Percentiles rank a stretch among this genome's conserved stretches.
Conservation (phyloP, 2,797 vertebrate genomes). For the Pagetopsis macropterus region DNA sequence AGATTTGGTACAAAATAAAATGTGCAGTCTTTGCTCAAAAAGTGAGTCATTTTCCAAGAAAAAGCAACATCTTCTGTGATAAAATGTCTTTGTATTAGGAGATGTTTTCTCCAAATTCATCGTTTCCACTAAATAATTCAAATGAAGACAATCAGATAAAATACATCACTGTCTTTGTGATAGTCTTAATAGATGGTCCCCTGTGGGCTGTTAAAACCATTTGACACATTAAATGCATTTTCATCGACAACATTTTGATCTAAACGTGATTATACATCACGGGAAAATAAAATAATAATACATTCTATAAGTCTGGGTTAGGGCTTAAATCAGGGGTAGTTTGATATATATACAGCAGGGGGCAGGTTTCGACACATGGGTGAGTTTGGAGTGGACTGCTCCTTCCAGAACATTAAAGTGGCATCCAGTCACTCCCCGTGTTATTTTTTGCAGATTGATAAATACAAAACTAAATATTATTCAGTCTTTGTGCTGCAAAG, state of each 20-base stretch:
- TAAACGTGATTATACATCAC: constrained; percentile 12
- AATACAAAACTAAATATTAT: constrained; percentile 34
- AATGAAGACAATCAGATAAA: constrained; percentile 9
- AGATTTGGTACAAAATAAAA: constrained; percentile 19
- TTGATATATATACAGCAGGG: constrained; percentile 33
- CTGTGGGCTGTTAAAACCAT: constrained; percentile 2
- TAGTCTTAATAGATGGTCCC: constrained; percentile 3
- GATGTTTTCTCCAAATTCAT: constrained; percentile 2
- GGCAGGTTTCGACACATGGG: background rate
- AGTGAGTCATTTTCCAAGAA: constrained; percentile 15
- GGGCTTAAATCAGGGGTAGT: background rate
- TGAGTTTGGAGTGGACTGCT: background rate
- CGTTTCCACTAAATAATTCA: constrained; percentile 1
- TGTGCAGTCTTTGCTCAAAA: constrained; percentile 39
- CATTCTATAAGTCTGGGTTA: constrained; percentile 55
- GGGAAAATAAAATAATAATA: constrained; percentile 14
- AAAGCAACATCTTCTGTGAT: background rate
- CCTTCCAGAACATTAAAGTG: background rate
- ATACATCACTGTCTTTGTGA: background rate
- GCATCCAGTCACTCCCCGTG: constrained; percentile 27
- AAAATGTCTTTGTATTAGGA: constrained; percentile 2
- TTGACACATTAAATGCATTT: constrained; percentile 12
- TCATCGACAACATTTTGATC: constrained; percentile 10
- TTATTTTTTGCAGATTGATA: constrained; percentile 25
- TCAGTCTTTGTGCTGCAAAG: constrained; percentile 48